These are phyloP conservation scores for Caradrina clavipalpis DNA, from an alignment of 2,888 invertebrate species.

Conservation along the genomic window DNA sequence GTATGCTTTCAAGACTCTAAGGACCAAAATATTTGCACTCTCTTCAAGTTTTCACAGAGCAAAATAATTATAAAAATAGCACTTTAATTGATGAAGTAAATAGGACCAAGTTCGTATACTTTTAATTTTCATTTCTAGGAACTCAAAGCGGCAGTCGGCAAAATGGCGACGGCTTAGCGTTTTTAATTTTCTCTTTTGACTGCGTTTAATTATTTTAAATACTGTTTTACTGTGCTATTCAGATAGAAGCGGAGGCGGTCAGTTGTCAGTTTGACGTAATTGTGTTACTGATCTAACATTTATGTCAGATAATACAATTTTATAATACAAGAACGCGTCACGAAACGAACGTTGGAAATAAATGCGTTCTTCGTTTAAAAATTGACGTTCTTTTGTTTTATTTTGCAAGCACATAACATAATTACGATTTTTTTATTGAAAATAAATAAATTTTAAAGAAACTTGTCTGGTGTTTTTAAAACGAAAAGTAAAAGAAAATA, in stretches of 20 bases:
- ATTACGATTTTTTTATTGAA: too few species aligned
- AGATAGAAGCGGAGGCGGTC: background rate
- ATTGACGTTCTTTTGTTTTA: too few species aligned
- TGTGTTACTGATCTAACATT: background rate
- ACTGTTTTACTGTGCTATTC: background rate
- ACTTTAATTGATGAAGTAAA: conserved; percentile 21
- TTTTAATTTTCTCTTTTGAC: conserved; percentile 21
- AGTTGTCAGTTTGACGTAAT: background rate
- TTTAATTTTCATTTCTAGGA: conserved; percentile 3
- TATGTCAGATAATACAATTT: too few species aligned
- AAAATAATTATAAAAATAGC: conserved; percentile 21
- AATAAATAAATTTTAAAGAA: too few species aligned
- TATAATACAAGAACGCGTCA: too few species aligned
- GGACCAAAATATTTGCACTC: background rate
- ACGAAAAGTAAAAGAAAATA: too few species aligned
- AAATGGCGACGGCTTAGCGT: background rate
- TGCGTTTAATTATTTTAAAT: conserved; percentile 5
- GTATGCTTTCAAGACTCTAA: background rate
- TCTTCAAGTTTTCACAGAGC: background rate
- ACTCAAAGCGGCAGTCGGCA: background rate
- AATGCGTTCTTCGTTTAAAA: too few species aligned
- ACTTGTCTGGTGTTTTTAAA: too few species aligned
- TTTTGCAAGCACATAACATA: too few species aligned
- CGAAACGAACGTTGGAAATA: too few species aligned
- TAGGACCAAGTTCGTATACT: background rate